Conservation (phyloP, 2,888 invertebrate genomes). For the Rhimphoctona megacephalus region DNA sequence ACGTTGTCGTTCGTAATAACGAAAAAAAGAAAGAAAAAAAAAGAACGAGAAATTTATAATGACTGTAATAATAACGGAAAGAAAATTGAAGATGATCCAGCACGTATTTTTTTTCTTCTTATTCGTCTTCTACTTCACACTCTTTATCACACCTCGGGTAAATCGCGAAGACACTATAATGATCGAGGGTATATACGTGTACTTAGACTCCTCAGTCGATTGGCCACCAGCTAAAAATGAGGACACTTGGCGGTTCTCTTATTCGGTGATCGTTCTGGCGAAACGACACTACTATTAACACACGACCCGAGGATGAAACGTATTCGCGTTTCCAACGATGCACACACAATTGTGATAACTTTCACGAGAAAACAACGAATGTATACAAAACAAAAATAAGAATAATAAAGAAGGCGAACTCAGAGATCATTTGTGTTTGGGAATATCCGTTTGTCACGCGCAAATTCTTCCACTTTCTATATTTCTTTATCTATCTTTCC, state of each 20-base stretch:
- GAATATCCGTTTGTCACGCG: constrained; percentile 61
- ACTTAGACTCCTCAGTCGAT: constrained; percentile 40
- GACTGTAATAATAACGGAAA: not conserved
- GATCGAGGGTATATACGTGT: not conserved
- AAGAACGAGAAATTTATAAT: not conserved
- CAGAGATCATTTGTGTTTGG: constrained; percentile 43
- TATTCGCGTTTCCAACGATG: constrained; percentile 28
- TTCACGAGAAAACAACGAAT: constrained; percentile 27
- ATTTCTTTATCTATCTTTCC: not conserved
- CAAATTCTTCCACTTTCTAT: constrained; percentile 18
- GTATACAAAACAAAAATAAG: not conserved
- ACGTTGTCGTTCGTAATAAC: constrained; percentile 44
- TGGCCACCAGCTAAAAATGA: constrained; percentile 43
- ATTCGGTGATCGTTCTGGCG: constrained; percentile 51
- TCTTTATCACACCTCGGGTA: constrained; percentile 13
- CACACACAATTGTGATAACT: constrained; percentile 27
- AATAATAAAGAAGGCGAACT: constrained; percentile 13
- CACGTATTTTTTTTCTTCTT: not conserved
- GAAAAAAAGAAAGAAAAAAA: constrained; percentile 15
- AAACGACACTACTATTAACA: constrained; percentile 26
- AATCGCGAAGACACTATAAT: constrained; percentile 5
- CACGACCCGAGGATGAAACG: not conserved
- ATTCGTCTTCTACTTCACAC: not conserved
- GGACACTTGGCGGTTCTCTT: constrained; percentile 60
- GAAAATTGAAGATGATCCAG: constrained; percentile 2